Conservation (phyloP, 2,888 invertebrate species). For the Bedellia somnulentella region DNA sequence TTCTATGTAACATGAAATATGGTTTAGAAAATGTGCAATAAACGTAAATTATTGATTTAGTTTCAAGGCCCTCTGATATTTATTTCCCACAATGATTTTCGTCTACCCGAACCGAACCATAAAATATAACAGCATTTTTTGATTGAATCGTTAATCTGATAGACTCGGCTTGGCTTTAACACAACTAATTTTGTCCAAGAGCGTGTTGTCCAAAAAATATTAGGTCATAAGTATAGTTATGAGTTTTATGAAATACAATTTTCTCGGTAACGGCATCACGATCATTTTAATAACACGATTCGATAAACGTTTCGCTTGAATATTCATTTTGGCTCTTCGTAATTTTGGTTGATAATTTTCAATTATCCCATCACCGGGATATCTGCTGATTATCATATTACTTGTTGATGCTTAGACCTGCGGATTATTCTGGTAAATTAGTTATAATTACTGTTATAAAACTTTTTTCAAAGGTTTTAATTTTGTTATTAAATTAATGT, state of each 20-base stretch:
- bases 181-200: conserved; percentile 41
- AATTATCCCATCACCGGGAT: conserved; percentile 34
- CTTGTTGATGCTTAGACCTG: conserved; percentile 31
- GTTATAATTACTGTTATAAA: too few species aligned
- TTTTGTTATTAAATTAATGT: too few species aligned
- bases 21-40: too few species aligned
- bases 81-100: too few species aligned
- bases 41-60: too few species aligned
- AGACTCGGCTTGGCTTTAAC: conserved; percentile 10
- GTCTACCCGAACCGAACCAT: neutral
- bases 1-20: too few species aligned
- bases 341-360: conserved; percentile 54
- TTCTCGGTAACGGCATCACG: conserved; percentile 52
- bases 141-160: conserved; percentile 6
- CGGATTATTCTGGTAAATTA: too few species aligned
- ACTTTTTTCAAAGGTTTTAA: too few species aligned
- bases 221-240: conserved; percentile 56
- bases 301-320: conserved; percentile 53
- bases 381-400: conserved; percentile 18
- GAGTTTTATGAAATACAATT: conserved; percentile 58
- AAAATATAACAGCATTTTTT: conserved; percentile 1
- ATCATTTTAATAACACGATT: conserved; percentile 52
- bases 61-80: too few species aligned
- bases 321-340: conserved; percentile 55
- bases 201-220: conserved; percentile 50